Percentiles rank a stretch among this genome's conserved stretches.
Conservation (phyloP, 92 coral and sea anemone species). For the Actinernus sp. region DNA sequence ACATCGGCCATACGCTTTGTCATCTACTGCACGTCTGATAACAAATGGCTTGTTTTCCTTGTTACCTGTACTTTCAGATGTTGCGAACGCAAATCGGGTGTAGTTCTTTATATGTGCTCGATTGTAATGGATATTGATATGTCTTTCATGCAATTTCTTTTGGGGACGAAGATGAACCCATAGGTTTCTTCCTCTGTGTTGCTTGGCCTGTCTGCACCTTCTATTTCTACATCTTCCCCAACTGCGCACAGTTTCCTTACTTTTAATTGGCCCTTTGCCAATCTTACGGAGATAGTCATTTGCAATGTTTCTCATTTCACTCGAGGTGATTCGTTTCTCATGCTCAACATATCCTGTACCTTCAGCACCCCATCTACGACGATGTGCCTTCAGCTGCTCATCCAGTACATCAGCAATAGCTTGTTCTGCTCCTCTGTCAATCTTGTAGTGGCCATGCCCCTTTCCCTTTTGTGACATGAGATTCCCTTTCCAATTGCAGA, state of each 20-base stretch:
- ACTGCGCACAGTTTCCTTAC: conserved; percentile 38
- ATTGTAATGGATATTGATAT: too few species aligned
- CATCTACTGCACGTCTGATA: conserved; percentile 46
- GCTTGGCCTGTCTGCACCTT: conserved; percentile 30
- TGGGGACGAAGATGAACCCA: conserved; percentile 40
- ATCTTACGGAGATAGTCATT: conserved; percentile 1
- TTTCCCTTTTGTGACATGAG: conserved; percentile 32
- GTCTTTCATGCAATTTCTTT: conserved; percentile 31
- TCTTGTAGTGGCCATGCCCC: not conserved
- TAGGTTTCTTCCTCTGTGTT: too few species aligned
- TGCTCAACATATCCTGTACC: conserved; percentile 19
- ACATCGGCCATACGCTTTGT: conserved; percentile 55
- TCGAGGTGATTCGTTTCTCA: conserved; percentile 4
- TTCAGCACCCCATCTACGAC: conserved; percentile 24
- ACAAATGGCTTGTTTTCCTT: conserved; percentile 4
- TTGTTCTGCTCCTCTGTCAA: conserved; percentile 7
- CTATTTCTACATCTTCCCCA: conserved; percentile 55
- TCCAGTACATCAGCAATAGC: conserved; percentile 6
- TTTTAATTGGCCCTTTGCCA: conserved; percentile 30
- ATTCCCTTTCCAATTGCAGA: conserved; percentile 1
- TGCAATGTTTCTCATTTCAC: conserved; percentile 4
- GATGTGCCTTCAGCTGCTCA: conserved; percentile 1
- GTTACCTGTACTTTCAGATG: conserved; percentile 1
- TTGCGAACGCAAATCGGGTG: conserved; percentile 53
- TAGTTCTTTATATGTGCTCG: too few species aligned